Evolutionary conservation across 2,888 invertebrate genomes (phyloP), one percentile per base, ranked within the genome.

Genomic region (Diarsia brunnea): DNA sequence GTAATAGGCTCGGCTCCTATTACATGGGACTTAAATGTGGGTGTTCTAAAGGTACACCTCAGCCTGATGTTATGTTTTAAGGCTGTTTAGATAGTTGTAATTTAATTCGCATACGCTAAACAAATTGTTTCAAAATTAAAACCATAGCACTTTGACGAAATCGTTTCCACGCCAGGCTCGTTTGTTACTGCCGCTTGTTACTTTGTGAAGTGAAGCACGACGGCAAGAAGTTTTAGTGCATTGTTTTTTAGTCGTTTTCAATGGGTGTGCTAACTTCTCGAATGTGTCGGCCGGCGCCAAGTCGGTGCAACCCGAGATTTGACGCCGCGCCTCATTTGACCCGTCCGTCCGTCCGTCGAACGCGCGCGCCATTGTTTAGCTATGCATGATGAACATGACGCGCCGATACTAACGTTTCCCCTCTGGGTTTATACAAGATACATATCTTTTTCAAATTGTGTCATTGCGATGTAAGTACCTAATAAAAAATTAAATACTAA

Each of bases 291-390:
- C 88, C 91, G 95, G 95, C 96, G 95, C 96, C 95, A 94, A 91
- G 90, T 81, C 91, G 93, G 90, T 95, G 96, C 94, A 96, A 96
- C 93, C 94, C 92, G 95, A 96, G 95, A 95, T 92, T 93, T 92
- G 93, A 93, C 93, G 94, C 91, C 90, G 93, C 94, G 96, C 93
- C 94, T 95, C 95, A 94, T 96, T 95, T 96, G 94, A 95, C 93
- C 93, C 94, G 90, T 91, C 93, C 94, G 90, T 91, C 93, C 94
- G 90, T 91, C 93, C 91, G 91, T 88, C 91, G 91, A 92, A 89
- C 90, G 91, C 93, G 91, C 91, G 90, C 92, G 91, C 93, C 92
- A 94, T 94, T 95, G 95, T 95, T 95, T 92, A 88, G 90, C 84
- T 90, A 92, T 92, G 91, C 92, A 90, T 93, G 92, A 93, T 91